These are phyloP conservation scores for Brassicogethes aeneus DNA, from an alignment of 2,888 invertebrate genomes.

Conservation along the genomic window DNA sequence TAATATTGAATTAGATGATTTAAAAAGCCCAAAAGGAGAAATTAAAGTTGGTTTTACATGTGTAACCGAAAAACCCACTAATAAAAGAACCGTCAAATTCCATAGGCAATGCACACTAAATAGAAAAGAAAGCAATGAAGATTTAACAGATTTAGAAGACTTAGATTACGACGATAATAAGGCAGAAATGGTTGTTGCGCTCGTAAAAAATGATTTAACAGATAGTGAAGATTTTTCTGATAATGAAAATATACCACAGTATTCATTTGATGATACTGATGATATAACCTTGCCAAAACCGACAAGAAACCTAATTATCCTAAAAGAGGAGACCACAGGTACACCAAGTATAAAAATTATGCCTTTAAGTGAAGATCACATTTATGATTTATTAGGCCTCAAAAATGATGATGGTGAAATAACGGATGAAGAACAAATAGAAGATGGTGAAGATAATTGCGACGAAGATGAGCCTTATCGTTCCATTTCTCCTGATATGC, in stretches of 20 bases:
- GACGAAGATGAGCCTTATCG: constrained; percentile 9
- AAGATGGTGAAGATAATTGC: constrained; percentile 27
- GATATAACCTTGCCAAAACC: constrained; percentile 36
- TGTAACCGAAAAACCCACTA: background rate
- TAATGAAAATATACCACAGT: background rate
- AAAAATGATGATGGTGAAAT: constrained; percentile 23
- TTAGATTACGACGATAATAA: constrained; percentile 17
- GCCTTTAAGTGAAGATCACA: constrained; percentile 33
- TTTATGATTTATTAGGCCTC: constrained; percentile 15
- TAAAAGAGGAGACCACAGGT: constrained; percentile 23
- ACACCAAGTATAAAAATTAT: constrained; percentile 42
- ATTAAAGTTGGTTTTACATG: too few relatives aligned
- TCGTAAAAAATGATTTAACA: constrained; percentile 23
- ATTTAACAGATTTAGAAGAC: constrained; percentile 43
- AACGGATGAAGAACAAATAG: constrained; percentile 32
- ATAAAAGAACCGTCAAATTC: background rate
- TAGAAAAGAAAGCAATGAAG: constrained; percentile 24
- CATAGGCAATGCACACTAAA: background rate
- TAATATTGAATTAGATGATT: background rate
- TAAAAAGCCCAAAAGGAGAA: background rate
- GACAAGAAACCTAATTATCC: constrained; percentile 40
- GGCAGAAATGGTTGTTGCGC: constrained; percentile 29
- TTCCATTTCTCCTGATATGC: constrained; percentile 21
- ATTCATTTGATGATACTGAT: background rate
- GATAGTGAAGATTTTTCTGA: background rate